phyloP scores from a whole-genome alignment of 2,113 vertebrate genomes.

The Benitochromis conjunctus region DNA sequence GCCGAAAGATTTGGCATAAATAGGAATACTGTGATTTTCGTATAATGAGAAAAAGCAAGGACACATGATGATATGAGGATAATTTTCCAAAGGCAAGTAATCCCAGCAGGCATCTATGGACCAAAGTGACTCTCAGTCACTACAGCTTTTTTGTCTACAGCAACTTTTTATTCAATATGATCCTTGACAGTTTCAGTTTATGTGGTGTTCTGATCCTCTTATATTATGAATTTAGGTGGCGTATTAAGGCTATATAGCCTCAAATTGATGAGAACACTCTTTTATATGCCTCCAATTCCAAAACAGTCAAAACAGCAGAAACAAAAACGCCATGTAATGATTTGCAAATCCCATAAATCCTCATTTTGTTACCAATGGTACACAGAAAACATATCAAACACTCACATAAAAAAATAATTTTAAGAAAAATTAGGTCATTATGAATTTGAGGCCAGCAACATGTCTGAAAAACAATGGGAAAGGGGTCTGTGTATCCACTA shows the following conservation, averaged over 20 bases:
- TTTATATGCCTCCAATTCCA: fast-evolving
- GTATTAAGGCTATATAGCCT: neutral
- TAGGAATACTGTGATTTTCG: neutral
- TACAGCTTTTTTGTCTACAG: neutral
- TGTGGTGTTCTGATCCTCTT: neutral
- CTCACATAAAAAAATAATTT: neutral
- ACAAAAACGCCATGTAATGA: neutral
- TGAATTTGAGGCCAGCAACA: neutral
- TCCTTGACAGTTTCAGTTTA: neutral
- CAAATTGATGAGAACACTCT: neutral
- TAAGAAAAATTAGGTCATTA: neutral
- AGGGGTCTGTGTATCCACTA: too few relatives aligned
- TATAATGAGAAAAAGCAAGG: neutral
- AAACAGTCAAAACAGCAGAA: neutral
- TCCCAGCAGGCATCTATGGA: neutral
- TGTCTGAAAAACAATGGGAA: neutral
- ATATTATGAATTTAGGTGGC: neutral
- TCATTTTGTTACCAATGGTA: neutral
- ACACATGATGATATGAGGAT: neutral
- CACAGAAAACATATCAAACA: neutral
- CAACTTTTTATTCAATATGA: neutral
- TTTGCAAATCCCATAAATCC: neutral
- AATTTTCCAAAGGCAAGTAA: neutral
- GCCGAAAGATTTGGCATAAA: neutral
- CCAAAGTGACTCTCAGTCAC: neutral